Conservation (phyloP, 2,113 vertebrate genomes). For the Mionectes macconnelli region DNA sequence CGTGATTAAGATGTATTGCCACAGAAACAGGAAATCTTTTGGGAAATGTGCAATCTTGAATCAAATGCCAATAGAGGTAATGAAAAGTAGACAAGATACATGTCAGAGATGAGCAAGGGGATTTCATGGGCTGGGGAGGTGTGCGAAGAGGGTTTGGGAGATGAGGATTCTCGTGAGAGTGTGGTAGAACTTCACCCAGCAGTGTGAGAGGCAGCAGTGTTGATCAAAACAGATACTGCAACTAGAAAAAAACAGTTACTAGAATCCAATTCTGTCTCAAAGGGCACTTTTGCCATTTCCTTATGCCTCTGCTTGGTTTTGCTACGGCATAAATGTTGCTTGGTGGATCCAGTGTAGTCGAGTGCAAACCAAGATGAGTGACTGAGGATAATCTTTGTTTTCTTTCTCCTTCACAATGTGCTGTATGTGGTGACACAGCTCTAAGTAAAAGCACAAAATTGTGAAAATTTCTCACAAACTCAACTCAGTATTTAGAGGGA, state of each 20-base stretch:
- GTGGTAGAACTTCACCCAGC: not conserved
- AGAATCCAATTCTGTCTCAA: not conserved
- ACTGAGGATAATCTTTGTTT: not conserved
- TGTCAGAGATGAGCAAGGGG: not conserved
- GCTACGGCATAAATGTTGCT: not conserved
- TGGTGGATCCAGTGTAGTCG: not conserved
- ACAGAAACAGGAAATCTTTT: conserved; percentile 2
- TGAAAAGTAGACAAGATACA: not conserved
- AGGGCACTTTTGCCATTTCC: not conserved
- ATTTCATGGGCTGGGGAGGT: not conserved
- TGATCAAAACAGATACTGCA: not conserved
- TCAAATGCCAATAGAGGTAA: conserved; percentile 22
- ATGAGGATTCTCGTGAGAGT: not conserved
- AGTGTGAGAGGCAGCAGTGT: not conserved
- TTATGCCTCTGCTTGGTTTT: not conserved
- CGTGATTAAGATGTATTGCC: conserved; percentile 2
- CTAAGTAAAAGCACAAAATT: not conserved
- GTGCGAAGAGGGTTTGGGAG: not conserved
- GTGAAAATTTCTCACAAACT: not conserved
- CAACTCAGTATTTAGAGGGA: not conserved
- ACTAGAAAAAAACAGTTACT: not conserved
- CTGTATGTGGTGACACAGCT: not conserved
- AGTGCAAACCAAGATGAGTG: not conserved
- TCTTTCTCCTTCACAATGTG: not conserved
- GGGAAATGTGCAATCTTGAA: not conserved